Conservation (phyloP, 2,797 vertebrate species). For the Myotis daubentonii region DNA sequence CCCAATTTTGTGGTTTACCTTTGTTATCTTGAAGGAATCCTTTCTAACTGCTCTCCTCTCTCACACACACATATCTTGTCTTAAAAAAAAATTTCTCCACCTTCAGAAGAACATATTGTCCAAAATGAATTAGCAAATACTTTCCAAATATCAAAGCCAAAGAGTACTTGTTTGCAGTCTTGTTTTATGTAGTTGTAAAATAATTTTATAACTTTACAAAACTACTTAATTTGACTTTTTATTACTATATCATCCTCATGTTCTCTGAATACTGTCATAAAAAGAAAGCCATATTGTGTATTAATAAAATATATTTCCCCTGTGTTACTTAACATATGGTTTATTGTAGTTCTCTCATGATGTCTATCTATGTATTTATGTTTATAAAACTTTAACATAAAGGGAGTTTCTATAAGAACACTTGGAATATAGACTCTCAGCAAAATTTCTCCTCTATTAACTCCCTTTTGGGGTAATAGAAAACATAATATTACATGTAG, state of each 20-base stretch:
- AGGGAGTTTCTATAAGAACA: background rate
- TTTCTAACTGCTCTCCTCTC: background rate
- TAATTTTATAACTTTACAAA: constrained; percentile 8
- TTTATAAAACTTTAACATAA: constrained; percentile 42
- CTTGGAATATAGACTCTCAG: constrained; percentile 16
- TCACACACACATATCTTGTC: background rate
- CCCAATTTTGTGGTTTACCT: background rate
- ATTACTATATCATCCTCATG: background rate
- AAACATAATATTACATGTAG: constrained; percentile 7
- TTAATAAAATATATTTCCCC: constrained; percentile 35
- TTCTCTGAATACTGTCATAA: constrained; percentile 7
- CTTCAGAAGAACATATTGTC: background rate
- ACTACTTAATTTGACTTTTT: constrained; percentile 46
- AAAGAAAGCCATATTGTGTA: background rate
- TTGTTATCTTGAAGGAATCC: background rate
- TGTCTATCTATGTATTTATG: background rate
- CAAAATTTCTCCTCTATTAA: constrained; percentile 30
- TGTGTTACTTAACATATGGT: constrained; percentile 45
- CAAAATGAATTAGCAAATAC: background rate
- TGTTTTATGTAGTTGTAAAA: background rate
- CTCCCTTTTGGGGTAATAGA: background rate
- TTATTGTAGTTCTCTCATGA: constrained; percentile 11
- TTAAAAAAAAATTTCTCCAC: background rate
- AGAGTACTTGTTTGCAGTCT: background rate
- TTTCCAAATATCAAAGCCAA: background rate